Base-by-base conservation (phyloP, 2,113 vertebrate species). In the Perca fluviatilis region DNA sequence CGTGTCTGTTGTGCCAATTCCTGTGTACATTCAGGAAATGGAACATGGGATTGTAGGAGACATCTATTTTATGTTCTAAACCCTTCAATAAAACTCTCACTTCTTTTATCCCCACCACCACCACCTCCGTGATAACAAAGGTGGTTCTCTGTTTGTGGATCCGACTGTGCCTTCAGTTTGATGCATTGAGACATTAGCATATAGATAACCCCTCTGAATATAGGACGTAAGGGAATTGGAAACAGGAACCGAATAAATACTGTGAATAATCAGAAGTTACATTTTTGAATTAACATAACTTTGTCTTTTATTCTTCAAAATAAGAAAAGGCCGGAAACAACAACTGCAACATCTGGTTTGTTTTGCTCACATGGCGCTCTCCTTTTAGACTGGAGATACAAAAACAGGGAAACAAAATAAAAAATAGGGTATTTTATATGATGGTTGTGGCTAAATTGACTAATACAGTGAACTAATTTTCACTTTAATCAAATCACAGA, bases 141-240 rank as follows among this genome's bases (percentile, higher is more conserved):
- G 76, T 83, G 84, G 72, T 64, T 57, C 75, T 83, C 60, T 79
- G 72, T 90, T 89, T 86, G 85, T 79, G 73, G 83, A 87, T 68
- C 70, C 53, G 74, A 88, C 83, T 49, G 79, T 27, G 81, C 80
- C 82, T 89, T 83, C 85, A 82, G 80, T 89, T 85, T 93, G 92
- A 93, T 92, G 90, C 91, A 90, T 79, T 76, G 92, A 86, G 86
- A 87, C 93, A 95, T 96, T 96, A 95, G 95, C 95, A 96, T 96
- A 95, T 95, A 95, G 95, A 95, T 95, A 93, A 95, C 94, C 86
- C 88, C 80, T 82, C 78, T 88, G 91, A 92, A 93, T 88, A 86
- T 87, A 49, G 77, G 84, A 89, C 86, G 71, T 77, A 67, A 80
- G 89, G 86, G 92, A 94, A 94, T 85, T 87, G 83, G 87, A 94